phyloP scores from a whole-genome alignment of 2,888 invertebrate species.

The Reticulitermes lucifugus region DNA sequence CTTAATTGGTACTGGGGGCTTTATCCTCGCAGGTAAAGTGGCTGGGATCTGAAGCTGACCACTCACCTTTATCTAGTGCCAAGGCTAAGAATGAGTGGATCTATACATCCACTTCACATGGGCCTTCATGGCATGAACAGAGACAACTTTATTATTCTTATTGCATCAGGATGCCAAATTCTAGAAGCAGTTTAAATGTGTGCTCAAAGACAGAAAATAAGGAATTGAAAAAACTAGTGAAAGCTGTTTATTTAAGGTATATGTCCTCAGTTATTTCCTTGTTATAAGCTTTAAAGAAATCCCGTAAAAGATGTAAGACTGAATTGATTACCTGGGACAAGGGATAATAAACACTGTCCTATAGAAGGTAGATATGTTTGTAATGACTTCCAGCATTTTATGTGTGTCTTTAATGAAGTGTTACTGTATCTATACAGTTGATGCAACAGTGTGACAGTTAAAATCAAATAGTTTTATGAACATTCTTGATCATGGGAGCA shows the following conservation, averaged over 20 bases:
- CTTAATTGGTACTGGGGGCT: too few species aligned
- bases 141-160: too few species aligned
- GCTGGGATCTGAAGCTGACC: too few species aligned
- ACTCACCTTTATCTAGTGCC: too few species aligned
- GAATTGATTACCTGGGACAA: not conserved
- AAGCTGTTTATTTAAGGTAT: not conserved
- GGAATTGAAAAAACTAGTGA: not conserved
- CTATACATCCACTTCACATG: too few species aligned
- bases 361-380: not conserved
- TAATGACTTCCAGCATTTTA: not conserved
- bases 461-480: not conserved
- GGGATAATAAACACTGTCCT: not conserved
- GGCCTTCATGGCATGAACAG: too few species aligned
- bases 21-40: too few species aligned
- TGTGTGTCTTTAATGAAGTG: not conserved
- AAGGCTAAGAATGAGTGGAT: too few species aligned
- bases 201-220: not conserved
- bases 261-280: not conserved
- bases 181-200: not conserved
- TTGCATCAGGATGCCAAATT: not conserved
- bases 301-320: constrained; percentile 26
- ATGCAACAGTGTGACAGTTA: not conserved
- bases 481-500: not conserved
- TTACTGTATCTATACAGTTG: not conserved
- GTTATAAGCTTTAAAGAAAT: constrained; percentile 16